These are phyloP conservation scores for Adoxophyes honmai DNA, from an alignment of 1,140 invertebrate species.

Conservation along the genomic window DNA sequence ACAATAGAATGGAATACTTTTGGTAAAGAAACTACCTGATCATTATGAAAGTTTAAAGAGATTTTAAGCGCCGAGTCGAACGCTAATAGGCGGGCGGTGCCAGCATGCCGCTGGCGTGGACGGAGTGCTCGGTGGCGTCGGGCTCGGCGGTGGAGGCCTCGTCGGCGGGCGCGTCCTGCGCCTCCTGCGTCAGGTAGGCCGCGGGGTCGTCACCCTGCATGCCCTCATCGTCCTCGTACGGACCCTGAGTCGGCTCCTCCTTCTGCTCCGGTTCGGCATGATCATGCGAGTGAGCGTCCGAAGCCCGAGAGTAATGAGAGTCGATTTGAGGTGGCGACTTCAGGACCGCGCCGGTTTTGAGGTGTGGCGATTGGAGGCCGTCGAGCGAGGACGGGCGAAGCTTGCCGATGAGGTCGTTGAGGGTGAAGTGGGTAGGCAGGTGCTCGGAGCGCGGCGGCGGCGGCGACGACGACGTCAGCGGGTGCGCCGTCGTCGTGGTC, in stretches of 20 bases:
- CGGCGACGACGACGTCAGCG: slow-evolving; percentile 72
- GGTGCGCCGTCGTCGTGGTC: slow-evolving; percentile 75
- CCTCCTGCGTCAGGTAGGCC: slow-evolving; percentile 56
- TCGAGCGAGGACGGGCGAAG: slow-evolving; percentile 72
- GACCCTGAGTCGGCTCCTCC: slow-evolving; percentile 73
- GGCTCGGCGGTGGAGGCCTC: slow-evolving; percentile 78
- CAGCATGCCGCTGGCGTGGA: slow-evolving; percentile 75
- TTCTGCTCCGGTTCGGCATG: slow-evolving; percentile 58
- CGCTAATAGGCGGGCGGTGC: slow-evolving; percentile 72
- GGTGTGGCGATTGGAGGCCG: slow-evolving; percentile 70
- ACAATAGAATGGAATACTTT: slow-evolving; percentile 63
- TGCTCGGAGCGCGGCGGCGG: slow-evolving; percentile 71
- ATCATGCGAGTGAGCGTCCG: slow-evolving; percentile 65
- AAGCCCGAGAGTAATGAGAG: slow-evolving; percentile 70
- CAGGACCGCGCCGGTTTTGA: slow-evolving; percentile 59
- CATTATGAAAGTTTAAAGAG: slow-evolving; percentile 30
- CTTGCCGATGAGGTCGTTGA: slow-evolving; percentile 74
- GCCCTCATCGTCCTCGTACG: slow-evolving; percentile 73
- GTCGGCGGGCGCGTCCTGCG: slow-evolving; percentile 43
- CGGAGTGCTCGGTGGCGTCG: slow-evolving; percentile 74
- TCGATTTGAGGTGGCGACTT: slow-evolving; percentile 71
- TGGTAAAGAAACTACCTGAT: slow-evolving; percentile 65
- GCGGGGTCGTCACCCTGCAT: slow-evolving; percentile 76
- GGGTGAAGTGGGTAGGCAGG: slow-evolving; percentile 72
- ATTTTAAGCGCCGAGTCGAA: slow-evolving; percentile 43